Base-by-base conservation (phyloP, 2,888 invertebrate genomes). In the Rhopalosiphum nymphaeae region DNA sequence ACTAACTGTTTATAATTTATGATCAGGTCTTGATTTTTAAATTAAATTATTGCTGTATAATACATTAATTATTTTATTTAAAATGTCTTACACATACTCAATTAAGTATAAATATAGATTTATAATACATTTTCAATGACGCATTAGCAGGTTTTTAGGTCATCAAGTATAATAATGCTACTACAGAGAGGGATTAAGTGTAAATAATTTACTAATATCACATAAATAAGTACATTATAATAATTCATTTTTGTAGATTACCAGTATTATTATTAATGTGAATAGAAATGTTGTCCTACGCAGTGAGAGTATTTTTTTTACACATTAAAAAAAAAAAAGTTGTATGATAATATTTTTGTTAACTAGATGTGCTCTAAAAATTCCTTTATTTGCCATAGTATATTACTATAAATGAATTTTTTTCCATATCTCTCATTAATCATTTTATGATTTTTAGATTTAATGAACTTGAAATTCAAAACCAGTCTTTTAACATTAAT, bases 401-500 rank as follows among this genome's bases (percentile, higher is more conserved):
- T 53, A 53, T 5, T 21, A 53, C 3, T 26, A 44, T 85, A 61
- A 36, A 26, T 61, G 16, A 89, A 36, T 53, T 53, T 67, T 78
- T 78, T 3, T 9, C 36, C 36, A 78, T 78, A n/a, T 46, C 7
- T 46, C 21, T 78, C 9, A 25, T 88, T 56, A 11, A 26, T 42
- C 4, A 88, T 88, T 49, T 49, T 87, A 36, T 78, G 56, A 46
- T 89, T 91, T 67, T 13, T 91, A 94, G 94, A 36, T 11, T 26
- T 67, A n/a, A 89, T 57, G 85, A 87, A 25, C 25, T 36, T 86
- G 86, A 91, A 87, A 91, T 86, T 53, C 13, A 44, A 42, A 53
- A 91, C 21, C 57, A 36, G 26, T 49, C 94, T 91, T 90, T 86
- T 44, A 86, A 85, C 67, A 86, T 90, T 91, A 53, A 94, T 9